Conservation (phyloP, 2,888 invertebrate genomes). For the Drosophila emarginata region DNA sequence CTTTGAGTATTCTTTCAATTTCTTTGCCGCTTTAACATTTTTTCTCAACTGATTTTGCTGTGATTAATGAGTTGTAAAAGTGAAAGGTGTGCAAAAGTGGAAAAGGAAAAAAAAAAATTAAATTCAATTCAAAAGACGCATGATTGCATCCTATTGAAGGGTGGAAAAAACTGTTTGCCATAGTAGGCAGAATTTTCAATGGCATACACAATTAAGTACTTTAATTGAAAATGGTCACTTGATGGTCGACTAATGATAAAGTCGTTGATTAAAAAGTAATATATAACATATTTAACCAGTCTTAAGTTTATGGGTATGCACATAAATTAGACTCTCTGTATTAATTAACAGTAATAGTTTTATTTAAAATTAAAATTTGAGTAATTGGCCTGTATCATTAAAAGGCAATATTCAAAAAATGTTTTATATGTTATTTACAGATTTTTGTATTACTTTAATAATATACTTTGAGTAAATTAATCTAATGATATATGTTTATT, state of each 20-base stretch:
- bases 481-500: no score
- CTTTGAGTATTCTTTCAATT: slow-evolving; percentile 34
- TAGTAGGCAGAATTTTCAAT: neutral
- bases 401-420: no score
- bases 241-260: neutral
- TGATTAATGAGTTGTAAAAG: slow-evolving; percentile 73
- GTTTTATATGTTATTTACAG: no score
- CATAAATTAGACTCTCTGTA: no score
- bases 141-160: slow-evolving; percentile 58
- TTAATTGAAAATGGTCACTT: neutral
- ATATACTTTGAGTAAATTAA: no score
- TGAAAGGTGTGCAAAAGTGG: slow-evolving; percentile 59
- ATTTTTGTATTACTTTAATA: no score
- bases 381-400: no score
- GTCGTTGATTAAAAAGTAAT: neutral
- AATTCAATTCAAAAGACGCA: slow-evolving; percentile 30
- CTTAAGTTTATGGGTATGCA: no score
- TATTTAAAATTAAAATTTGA: no score
- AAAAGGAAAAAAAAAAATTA: slow-evolving; percentile 11
- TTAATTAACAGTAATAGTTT: no score
- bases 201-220: neutral
- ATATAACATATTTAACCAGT: no score
- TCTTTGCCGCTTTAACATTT: slow-evolving; percentile 29
- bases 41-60: slow-evolving; percentile 16
- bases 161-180: neutral